A percentile compares a stretch with the other conserved stretches of the same genome.
Evolutionary conservation across 2,888 invertebrate genomes (phyloP).

Genomic region (Marronus borbonicus): DNA sequence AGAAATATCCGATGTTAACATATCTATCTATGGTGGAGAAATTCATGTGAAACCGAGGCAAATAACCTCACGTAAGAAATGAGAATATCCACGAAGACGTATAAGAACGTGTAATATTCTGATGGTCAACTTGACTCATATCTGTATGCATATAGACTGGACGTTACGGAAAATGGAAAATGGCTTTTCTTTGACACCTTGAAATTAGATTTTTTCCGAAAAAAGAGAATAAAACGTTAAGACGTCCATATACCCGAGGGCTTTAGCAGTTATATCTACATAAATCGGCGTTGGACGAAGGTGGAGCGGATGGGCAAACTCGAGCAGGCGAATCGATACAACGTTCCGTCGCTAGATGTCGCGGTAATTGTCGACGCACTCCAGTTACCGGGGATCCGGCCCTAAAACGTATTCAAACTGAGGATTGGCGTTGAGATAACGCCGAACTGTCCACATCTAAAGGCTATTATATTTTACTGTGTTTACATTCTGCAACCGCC

Average conservation of each 20-base stretch:
- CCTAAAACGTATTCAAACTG: conserved; percentile 59
- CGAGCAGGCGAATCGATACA: conserved; percentile 39
- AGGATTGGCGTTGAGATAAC: conserved; percentile 61
- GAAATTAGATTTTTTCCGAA: conserved; percentile 71
- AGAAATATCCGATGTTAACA: not conserved
- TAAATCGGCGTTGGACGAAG: conserved; percentile 62
- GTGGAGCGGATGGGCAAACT: conserved; percentile 59
- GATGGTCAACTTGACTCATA: conserved; percentile 67
- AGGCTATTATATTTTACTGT: conserved; percentile 62
- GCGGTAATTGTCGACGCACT: conserved; percentile 57
- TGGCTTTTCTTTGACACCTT: conserved; percentile 72
- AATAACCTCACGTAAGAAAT: not conserved
- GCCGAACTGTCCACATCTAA: conserved; percentile 61
- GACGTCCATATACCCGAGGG: conserved; percentile 67
- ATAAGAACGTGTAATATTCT: conserved; percentile 61
- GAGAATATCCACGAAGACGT: not conserved
- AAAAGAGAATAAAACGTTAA: conserved; percentile 68
- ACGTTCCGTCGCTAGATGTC: conserved; percentile 46
- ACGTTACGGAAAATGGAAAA: conserved; percentile 68
- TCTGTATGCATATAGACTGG: conserved; percentile 68
- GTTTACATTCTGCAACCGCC: conserved; percentile 59
- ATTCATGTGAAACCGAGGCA: not conserved
- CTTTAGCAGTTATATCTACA: conserved; percentile 67
- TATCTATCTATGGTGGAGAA: not conserved
- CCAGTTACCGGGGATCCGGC: conserved; percentile 54